These are phyloP conservation scores for Eriosoma lanigerum DNA, from an alignment of 1,140 invertebrate species.

Conservation along the genomic window DNA sequence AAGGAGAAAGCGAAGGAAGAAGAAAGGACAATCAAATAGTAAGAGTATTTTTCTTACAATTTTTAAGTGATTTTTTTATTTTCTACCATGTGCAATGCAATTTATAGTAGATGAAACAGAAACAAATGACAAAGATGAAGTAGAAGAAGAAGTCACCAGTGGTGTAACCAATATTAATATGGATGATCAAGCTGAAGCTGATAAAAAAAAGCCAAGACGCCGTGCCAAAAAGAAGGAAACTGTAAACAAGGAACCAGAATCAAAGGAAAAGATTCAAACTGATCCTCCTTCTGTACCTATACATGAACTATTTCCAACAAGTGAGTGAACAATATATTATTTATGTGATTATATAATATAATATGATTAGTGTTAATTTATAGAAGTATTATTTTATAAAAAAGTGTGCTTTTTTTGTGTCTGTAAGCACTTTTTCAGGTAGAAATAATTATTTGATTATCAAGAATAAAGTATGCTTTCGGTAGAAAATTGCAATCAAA, in stretches of 20 bases:
- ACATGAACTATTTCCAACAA: conserved; percentile 79
- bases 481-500: too few relatives aligned
- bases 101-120: conserved; percentile 58
- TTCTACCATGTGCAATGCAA: conserved; percentile 26
- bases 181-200: conserved; percentile 55
- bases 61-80: neutral
- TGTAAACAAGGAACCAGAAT: conserved; percentile 55
- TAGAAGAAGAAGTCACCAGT: conserved; percentile 23
- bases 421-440: too few relatives aligned
- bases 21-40: conserved; percentile 65
- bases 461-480: too few relatives aligned
- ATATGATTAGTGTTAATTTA: too few relatives aligned
- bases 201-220: conserved; percentile 54
- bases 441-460: too few relatives aligned
- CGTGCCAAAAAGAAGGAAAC: conserved; percentile 53
- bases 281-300: conserved; percentile 86
- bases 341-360: too few relatives aligned
- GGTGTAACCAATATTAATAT: conserved; percentile 44
- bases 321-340: conserved; percentile 58
- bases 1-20: conserved; percentile 76
- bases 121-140: conserved; percentile 60
- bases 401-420: too few relatives aligned
- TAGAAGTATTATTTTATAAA: too few relatives aligned
- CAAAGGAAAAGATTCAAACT: conserved; percentile 66
- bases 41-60: neutral